A percentile compares a stretch with the other conserved stretches of the same genome.
phyloP scores from a whole-genome alignment of 35 echinoderm and acorn worm species.

The Ptychodera flava region DNA sequence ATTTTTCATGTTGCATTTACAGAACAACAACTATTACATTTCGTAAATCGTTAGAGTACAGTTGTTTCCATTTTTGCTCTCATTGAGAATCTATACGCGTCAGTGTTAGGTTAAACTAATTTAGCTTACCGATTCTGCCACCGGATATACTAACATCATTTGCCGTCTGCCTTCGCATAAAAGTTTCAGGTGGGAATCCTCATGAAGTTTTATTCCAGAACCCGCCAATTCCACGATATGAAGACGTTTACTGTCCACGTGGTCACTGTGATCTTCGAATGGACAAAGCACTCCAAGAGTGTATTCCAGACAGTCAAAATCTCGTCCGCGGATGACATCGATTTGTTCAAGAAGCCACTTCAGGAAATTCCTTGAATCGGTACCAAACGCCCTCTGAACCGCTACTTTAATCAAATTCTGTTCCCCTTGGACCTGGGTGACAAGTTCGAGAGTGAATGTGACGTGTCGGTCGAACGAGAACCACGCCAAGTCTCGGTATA shows the following conservation, averaged over 20 bases:
- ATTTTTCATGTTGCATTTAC: too few relatives aligned
- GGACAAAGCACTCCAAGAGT: background rate
- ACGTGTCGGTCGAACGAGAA: background rate
- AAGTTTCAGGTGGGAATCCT: too few relatives aligned
- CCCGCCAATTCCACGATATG: background rate
- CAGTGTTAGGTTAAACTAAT: too few relatives aligned
- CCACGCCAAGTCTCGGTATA: background rate
- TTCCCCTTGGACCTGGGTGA: background rate
- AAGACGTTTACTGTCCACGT: background rate
- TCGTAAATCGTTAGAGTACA: too few relatives aligned
- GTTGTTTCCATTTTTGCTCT: too few relatives aligned
- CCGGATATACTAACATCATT: too few relatives aligned
- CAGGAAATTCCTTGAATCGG: background rate
- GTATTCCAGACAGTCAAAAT: background rate
- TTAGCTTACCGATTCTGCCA: too few relatives aligned
- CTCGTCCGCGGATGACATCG: background rate
- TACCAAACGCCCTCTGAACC: background rate
- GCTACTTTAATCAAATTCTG: background rate
- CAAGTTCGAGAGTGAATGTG: background rate
- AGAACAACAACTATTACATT: too few relatives aligned
- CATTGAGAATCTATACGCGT: too few relatives aligned
- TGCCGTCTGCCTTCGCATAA: too few relatives aligned
- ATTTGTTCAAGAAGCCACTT: background rate
- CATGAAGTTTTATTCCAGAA: too few relatives aligned
- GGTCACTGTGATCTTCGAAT: background rate